A percentile compares a stretch with the other conserved stretches of the same genome.
phyloP scores from a whole-genome alignment of 1,140 invertebrate species.

The Aethina tumida region DNA sequence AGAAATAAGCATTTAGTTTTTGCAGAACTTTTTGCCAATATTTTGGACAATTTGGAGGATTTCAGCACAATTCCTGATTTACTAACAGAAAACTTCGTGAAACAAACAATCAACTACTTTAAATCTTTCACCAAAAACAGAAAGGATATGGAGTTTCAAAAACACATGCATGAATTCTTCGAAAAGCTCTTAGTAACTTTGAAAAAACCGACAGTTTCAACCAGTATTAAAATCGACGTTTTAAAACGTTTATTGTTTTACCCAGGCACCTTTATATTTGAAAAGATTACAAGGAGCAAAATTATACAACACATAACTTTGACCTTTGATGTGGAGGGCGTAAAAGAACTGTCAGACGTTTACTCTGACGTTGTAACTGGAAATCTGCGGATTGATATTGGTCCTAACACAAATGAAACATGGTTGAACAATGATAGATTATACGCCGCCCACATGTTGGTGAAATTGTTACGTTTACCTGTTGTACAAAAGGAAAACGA shows the following conservation, averaged over 20 bases:
- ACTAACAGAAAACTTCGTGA: constrained; percentile 31
- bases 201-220: constrained; percentile 38
- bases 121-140: constrained; percentile 41
- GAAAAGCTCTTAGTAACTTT: constrained; percentile 40
- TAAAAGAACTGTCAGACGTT: constrained; percentile 49
- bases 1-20: constrained; percentile 47
- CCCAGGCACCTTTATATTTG: constrained; percentile 58
- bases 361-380: constrained; percentile 48
- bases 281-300: constrained; percentile 55
- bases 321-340: constrained; percentile 46
- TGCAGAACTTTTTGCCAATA: constrained; percentile 24
- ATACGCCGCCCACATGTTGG: constrained; percentile 53
- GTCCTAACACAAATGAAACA: constrained; percentile 35
- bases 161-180: constrained; percentile 42
- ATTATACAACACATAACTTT: constrained; percentile 49
- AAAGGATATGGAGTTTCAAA: constrained; percentile 37
- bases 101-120: constrained; percentile 40
- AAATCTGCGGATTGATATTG: constrained; percentile 37
- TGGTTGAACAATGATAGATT: constrained; percentile 58
- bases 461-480: constrained; percentile 52
- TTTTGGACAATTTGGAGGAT: constrained; percentile 20
- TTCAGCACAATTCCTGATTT: constrained; percentile 21
- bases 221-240: constrained; percentile 43
- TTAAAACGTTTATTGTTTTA: constrained; percentile 52
- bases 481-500: constrained; percentile 45